These are phyloP conservation scores for Halcyon chelicuti DNA, from an alignment of 2,797 vertebrate genomes.

Conservation along the genomic window DNA sequence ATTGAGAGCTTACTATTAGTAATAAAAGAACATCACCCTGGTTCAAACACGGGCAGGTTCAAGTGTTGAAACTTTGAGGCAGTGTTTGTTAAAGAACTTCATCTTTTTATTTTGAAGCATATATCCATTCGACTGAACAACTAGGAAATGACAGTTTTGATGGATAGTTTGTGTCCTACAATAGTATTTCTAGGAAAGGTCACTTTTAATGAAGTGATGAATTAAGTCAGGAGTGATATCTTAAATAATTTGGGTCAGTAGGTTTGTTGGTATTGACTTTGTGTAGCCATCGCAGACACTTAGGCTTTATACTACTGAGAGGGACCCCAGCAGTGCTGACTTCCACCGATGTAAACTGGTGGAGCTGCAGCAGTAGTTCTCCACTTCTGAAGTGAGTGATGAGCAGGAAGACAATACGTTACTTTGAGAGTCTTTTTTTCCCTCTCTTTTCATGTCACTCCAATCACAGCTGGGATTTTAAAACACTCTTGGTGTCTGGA, in stretches of 20 bases:
- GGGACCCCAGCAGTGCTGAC: background rate
- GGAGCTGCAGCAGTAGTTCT: background rate
- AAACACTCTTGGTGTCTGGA: background rate
- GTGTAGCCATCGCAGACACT: background rate
- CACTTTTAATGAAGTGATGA: background rate
- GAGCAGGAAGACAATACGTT: background rate
- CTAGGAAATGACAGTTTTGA: background rate
- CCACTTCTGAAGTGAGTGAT: background rate
- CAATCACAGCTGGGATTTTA: rapidly evolving
- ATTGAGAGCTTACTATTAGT: background rate
- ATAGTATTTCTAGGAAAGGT: background rate
- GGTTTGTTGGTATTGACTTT: background rate
- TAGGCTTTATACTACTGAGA: background rate
- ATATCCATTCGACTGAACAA: background rate
- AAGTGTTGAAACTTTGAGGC: background rate
- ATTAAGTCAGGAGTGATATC: background rate
- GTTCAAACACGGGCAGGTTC: background rate
- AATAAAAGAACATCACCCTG: background rate
- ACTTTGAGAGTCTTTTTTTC: background rate
- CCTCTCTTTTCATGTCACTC: background rate
- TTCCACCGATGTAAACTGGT: background rate
- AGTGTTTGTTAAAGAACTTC: background rate
- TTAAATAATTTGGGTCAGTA: background rate
- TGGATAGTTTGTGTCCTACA: background rate
- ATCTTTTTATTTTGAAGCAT: background rate